Conservation (phyloP, 2,888 invertebrate genomes). For the Acleris sparsana region DNA sequence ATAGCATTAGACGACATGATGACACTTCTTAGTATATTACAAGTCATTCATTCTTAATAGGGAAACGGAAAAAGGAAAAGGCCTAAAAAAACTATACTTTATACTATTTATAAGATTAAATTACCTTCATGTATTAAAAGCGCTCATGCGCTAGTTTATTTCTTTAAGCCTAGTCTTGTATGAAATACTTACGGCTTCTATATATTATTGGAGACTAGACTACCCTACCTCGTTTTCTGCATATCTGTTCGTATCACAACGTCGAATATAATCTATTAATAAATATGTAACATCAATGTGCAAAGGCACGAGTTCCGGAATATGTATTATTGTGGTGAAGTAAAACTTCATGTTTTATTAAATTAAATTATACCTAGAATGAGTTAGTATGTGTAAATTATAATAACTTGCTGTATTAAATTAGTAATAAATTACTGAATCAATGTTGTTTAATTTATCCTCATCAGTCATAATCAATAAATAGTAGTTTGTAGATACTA, state of each 20-base stretch:
- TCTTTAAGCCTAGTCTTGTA: constrained; percentile 34
- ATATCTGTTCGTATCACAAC: constrained; percentile 51
- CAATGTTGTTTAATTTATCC: constrained; percentile 53
- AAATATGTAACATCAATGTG: constrained; percentile 48
- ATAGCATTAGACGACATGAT: constrained; percentile 49
- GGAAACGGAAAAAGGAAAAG: constrained; percentile 41
- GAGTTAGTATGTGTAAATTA: constrained; percentile 70
- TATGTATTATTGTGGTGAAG: constrained; percentile 61
- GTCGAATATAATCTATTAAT: constrained; percentile 41
- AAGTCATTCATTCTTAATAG: constrained; percentile 31
- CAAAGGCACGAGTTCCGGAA: constrained; percentile 43
- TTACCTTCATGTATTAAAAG: constrained; percentile 15
- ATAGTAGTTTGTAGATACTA: no score
- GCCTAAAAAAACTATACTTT: constrained; percentile 53
- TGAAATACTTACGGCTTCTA: constrained; percentile 22
- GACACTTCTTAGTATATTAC: constrained; percentile 29
- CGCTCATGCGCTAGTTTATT: background rate
- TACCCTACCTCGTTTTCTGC: constrained; percentile 60
- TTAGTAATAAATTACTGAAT: constrained; percentile 64
- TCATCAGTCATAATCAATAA: no score
- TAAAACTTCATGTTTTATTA: constrained; percentile 70
- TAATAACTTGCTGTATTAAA: constrained; percentile 75
- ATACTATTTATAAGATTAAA: constrained; percentile 16
- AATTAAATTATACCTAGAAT: constrained; percentile 55
- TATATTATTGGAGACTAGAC: constrained; percentile 24